These are phyloP conservation scores for Psettodes erumei DNA, from an alignment of 2,113 vertebrate genomes.

Conservation along the genomic window DNA sequence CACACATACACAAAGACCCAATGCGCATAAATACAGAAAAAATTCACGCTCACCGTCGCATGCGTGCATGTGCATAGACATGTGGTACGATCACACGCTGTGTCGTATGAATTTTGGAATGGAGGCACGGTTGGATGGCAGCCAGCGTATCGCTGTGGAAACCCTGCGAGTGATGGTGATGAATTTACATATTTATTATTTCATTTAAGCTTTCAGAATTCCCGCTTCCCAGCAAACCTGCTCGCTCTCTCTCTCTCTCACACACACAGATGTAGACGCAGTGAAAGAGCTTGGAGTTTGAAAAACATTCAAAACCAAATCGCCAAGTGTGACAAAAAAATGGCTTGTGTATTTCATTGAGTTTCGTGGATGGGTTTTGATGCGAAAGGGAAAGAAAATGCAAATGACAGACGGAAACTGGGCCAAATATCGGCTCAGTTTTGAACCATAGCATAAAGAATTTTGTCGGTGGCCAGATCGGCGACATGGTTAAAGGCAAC, in stretches of 20 bases:
- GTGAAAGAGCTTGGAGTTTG: constrained; percentile 7
- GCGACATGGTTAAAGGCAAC: constrained; percentile 20
- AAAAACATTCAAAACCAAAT: constrained; percentile 48
- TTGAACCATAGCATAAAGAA: constrained; percentile 39
- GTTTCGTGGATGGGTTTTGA: constrained; percentile 47
- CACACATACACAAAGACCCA: constrained; percentile 8
- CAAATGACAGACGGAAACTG: constrained; percentile 54
- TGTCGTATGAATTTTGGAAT: constrained; percentile 53
- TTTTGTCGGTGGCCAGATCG: constrained; percentile 47
- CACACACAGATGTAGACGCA: neutral
- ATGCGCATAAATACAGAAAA: constrained; percentile 18
- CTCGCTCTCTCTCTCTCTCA: neutral
- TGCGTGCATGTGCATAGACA: constrained; percentile 1
- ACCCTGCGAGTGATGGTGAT: constrained; percentile 53
- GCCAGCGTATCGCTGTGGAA: constrained; percentile 60
- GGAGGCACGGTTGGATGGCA: constrained; percentile 51
- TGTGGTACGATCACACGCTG: constrained; percentile 18
- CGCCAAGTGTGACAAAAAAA: constrained; percentile 1
- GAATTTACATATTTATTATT: constrained; percentile 75
- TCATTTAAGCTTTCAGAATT: constrained; percentile 46
- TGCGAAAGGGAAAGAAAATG: constrained; percentile 12
- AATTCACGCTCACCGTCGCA: neutral
- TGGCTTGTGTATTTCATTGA: constrained; percentile 21
- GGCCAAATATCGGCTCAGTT: constrained; percentile 51
- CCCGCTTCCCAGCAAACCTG: constrained; percentile 28